Base-by-base conservation (phyloP, 1,140 invertebrate genomes). In the Macrobrachium rosenbergii region DNA sequence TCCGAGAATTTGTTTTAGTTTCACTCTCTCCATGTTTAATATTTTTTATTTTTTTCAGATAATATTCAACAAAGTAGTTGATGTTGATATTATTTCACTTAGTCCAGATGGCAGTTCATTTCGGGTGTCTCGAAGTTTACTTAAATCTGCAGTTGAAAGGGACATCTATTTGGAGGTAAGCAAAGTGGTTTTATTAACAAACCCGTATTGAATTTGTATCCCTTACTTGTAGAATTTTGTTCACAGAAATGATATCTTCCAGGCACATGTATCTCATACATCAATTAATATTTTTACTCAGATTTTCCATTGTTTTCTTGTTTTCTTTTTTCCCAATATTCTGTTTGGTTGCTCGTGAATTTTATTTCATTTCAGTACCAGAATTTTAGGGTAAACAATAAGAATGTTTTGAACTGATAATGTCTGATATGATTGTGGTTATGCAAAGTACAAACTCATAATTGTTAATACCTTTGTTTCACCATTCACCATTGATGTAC, bases 101-200 rank as follows among this genome's bases (percentile, higher is more conserved):
- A 59, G 77, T 19, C 83, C 80, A 19, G 79, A 78, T 7, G 81
- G 79, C 19, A 11, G 72, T 17, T 63, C 60, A 28, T 52, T 72
- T 0, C 78, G 76, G n/a, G 75, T 86, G 21, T 79, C 88, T 8
- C 12, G 88, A n/a, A 89, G 82, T 23, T 64, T 89, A 37, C 52
- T 85, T 14, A 23, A 83, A 12, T 62, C 87, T 17, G 88, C 88
- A 37, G 83, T 86, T 0, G 88, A 89, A 16, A 78, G 83, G 52
- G 79, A 86, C 43, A 76, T 89, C 16, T 89, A 89, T 77, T 89
- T 89, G 82, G 88, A 89, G 78, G 88, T 89, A 45, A 82, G 69
- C 23, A 17, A 37, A 37, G 28, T 37, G 28, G 28, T 37, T 37
- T 37, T 37, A 37, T 37, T 37, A 37, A 37, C 28, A 37, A 37